Percentiles rank a stretch among this genome's conserved stretches.
phyloP scores from a whole-genome alignment of 2,888 invertebrate genomes.

The Hypomecis punctinalis region DNA sequence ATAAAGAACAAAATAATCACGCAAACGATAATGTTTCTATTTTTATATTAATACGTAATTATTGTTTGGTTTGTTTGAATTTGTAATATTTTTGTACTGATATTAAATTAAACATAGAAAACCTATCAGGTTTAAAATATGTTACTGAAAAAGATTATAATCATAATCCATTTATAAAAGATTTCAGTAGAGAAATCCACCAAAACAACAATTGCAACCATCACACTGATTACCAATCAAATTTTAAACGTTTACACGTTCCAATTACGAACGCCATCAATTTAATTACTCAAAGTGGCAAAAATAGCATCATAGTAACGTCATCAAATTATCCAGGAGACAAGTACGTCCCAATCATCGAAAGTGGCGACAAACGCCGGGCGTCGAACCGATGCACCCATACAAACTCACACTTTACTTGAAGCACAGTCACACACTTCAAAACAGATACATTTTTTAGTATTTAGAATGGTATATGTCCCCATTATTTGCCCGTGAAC shows the following conservation, averaged over 20 bases:
- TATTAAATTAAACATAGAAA: too few relatives aligned
- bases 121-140: too few relatives aligned
- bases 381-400: conserved; percentile 74
- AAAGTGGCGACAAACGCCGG: conserved; percentile 68
- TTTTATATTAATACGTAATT: too few relatives aligned
- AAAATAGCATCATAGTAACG: conserved; percentile 63
- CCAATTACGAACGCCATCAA: conserved; percentile 20
- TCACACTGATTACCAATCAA: background rate
- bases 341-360: conserved; percentile 64
- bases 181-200: background rate
- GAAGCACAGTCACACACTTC: conserved; percentile 68
- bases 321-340: conserved; percentile 46
- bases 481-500: conserved; percentile 52
- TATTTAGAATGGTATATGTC: conserved; percentile 45
- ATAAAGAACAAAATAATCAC: too few relatives aligned
- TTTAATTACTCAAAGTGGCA: conserved; percentile 33
- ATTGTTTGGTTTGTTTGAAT: too few relatives aligned
- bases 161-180: too few relatives aligned
- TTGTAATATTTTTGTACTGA: too few relatives aligned
- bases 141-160: too few relatives aligned
- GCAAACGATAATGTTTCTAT: too few relatives aligned
- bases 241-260: background rate
- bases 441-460: conserved; percentile 51
- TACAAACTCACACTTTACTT: conserved; percentile 69
- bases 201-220: background rate